Evolutionary conservation across 30 jellyfish, hydroid and myxozoan genomes (phyloP).

Genomic region (Cassiopea andromeda): DNA sequence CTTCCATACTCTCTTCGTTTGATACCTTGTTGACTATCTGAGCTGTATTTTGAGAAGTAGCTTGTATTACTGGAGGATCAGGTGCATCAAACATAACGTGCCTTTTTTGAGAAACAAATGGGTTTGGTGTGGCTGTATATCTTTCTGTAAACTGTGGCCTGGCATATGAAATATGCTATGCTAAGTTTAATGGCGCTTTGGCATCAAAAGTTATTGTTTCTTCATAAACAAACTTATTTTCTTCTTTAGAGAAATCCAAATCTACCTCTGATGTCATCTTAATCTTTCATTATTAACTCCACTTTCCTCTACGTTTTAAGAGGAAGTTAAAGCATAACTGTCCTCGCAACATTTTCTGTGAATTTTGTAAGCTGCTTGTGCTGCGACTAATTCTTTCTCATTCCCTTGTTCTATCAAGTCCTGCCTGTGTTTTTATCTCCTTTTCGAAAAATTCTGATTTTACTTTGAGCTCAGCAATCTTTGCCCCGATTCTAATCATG

Average conservation of each 20-base stretch:
- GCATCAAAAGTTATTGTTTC: no score
- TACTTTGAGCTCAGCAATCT: constrained; percentile 49
- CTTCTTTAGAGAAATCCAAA: background rate
- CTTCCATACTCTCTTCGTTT: background rate
- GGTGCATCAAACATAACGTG: background rate
- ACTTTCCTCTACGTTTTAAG: background rate
- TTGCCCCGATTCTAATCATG: constrained; percentile 45
- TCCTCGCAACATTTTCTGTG: constrained; percentile 19
- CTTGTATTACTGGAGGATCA: background rate
- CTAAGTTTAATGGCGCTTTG: no score
- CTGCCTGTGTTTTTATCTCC: constrained; percentile 51
- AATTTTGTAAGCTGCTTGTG: constrained; percentile 61
- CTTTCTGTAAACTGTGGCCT: no score
- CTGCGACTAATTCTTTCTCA: constrained; percentile 41
- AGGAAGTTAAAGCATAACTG: constrained; percentile 22
- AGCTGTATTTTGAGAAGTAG: background rate
- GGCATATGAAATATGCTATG: no score
- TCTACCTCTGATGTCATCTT: background rate
- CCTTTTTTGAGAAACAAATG: no score
- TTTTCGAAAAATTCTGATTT: constrained; percentile 50
- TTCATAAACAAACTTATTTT: no score
- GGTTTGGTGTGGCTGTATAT: no score
- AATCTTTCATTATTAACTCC: background rate
- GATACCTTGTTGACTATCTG: background rate
- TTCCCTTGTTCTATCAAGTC: constrained; percentile 47